Conservation (phyloP, 2,888 invertebrate genomes). For the Flexamia atlantica region DNA sequence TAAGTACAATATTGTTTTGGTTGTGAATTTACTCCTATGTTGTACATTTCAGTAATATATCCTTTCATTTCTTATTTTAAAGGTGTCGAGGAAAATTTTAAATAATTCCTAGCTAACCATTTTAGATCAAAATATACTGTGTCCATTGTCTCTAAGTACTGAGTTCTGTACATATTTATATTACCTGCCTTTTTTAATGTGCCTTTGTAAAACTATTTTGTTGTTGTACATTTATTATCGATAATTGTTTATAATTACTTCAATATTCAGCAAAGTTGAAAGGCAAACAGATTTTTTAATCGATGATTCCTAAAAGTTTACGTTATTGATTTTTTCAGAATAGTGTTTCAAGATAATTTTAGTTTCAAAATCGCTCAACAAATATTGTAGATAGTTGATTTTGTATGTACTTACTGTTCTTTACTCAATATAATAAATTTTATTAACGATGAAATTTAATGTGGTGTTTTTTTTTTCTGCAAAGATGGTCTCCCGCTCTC, state of each 20-base stretch:
- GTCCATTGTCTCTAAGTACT: background rate
- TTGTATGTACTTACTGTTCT: slow-evolving; percentile 38
- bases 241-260: background rate
- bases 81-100: background rate
- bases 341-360: too few species aligned
- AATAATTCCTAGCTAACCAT: background rate
- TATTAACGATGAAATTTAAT: background rate
- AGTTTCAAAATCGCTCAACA: slow-evolving; percentile 8
- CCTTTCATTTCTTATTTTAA: background rate
- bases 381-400: slow-evolving; percentile 50
- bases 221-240: background rate
- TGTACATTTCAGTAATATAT: background rate
- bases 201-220: background rate
- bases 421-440: background rate
- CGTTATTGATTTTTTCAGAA: background rate
- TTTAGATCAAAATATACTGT: background rate
- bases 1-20: background rate
- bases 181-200: background rate
- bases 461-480: too few species aligned
- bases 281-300: background rate
- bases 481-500: too few species aligned
- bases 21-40: background rate
- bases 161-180: background rate
- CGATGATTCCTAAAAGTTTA: background rate
- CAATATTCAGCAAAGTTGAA: background rate